Evolutionary conservation across 2,113 vertebrate genomes (phyloP).

Genomic region (Hucho hucho): DNA sequence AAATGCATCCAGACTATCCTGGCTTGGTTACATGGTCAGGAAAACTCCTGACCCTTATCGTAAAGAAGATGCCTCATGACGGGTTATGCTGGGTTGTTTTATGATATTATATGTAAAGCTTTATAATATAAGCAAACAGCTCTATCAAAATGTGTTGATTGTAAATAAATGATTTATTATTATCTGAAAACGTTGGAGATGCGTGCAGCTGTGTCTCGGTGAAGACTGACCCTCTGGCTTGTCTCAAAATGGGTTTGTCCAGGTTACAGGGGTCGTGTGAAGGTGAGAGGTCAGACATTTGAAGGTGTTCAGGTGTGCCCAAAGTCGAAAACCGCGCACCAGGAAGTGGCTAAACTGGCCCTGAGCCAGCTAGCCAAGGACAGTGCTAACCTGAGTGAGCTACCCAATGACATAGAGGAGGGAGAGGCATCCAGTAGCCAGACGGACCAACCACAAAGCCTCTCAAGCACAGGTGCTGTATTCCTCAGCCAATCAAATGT

Average conservation of each 20-base stretch:
- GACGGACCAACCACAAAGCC: slow-evolving; percentile 1
- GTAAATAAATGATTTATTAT: too few species aligned
- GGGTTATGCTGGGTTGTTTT: too few species aligned
- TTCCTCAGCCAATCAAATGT: neutral
- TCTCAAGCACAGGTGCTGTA: slow-evolving; percentile 3
- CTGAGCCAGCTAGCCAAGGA: slow-evolving; percentile 20
- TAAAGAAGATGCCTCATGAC: too few species aligned
- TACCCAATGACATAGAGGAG: slow-evolving; percentile 9
- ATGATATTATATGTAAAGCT: too few species aligned
- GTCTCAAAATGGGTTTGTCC: neutral
- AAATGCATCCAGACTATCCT: too few species aligned
- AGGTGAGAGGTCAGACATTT: slow-evolving; percentile 35
- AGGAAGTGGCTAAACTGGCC: slow-evolving; percentile 50
- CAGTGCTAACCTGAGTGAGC: neutral
- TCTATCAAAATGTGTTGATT: too few species aligned
- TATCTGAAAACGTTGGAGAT: neutral
- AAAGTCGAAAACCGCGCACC: slow-evolving; percentile 39
- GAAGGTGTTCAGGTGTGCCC: slow-evolving; percentile 11
- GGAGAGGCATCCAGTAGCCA: neutral
- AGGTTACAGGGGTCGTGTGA: slow-evolving; percentile 48
- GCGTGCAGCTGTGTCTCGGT: neutral
- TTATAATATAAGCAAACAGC: too few species aligned
- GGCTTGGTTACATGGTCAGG: too few species aligned
- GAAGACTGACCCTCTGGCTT: too few species aligned
- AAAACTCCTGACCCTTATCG: neutral